A percentile compares a stretch with the other conserved stretches of the same genome.
Evolutionary conservation across 2,113 vertebrate genomes (phyloP).

Genomic region (Thunnus thynnus): DNA sequence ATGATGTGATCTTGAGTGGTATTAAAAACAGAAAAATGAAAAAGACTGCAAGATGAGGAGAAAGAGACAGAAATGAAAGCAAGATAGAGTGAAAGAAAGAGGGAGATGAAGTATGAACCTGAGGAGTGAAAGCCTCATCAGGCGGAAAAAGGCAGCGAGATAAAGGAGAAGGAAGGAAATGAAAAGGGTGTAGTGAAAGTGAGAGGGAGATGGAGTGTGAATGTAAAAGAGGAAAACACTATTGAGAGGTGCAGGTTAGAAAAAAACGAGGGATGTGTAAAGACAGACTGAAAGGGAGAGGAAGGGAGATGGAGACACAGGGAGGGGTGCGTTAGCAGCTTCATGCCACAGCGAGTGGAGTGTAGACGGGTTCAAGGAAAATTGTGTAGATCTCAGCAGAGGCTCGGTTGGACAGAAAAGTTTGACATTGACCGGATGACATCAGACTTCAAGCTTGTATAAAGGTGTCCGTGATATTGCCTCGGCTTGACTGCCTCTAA

Average conservation of each 20-base stretch:
- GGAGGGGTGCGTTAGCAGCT: conserved; percentile 50
- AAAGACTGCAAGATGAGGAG: neutral
- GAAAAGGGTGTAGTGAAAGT: conserved; percentile 26
- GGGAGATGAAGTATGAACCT: conserved; percentile 51
- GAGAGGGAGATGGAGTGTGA: conserved; percentile 24
- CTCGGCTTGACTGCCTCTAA: conserved; percentile 16
- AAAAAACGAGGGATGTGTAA: conserved; percentile 21
- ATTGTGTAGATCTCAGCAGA: neutral
- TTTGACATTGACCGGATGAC: conserved; percentile 16
- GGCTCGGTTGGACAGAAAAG: neutral
- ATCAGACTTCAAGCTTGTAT: conserved; percentile 31
- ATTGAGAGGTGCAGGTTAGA: neutral
- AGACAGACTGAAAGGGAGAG: conserved; percentile 4
- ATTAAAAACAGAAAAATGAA: conserved; percentile 13
- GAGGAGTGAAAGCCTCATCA: conserved; percentile 39
- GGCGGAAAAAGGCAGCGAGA: conserved; percentile 23
- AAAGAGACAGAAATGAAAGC: conserved; percentile 48
- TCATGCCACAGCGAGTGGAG: conserved; percentile 35
- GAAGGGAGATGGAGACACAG: conserved; percentile 13
- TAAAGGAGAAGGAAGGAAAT: conserved; percentile 61
- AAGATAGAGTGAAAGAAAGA: conserved; percentile 18
- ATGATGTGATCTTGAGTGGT: conserved; percentile 8
- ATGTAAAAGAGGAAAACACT: conserved; percentile 40
- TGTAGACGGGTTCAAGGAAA: conserved; percentile 49
- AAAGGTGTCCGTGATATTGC: conserved; percentile 27